Evolutionary conservation across 2,113 vertebrate genomes (phyloP).

Genomic region (Syngnathus floridae): DNA sequence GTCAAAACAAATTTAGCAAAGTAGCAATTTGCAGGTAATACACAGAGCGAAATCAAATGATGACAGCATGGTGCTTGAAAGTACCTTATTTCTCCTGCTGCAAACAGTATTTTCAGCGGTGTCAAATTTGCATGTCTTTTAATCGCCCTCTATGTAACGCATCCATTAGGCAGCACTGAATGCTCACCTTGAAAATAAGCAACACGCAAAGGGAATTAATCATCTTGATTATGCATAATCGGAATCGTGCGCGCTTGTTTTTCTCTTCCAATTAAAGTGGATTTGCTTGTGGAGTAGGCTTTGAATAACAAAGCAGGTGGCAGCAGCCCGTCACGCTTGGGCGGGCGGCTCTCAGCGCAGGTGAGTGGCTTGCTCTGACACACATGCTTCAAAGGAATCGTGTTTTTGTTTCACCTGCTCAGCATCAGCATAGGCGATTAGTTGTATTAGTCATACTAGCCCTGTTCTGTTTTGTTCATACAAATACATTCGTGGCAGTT

Average conservation of each 20-base stretch:
- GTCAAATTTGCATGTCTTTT: conserved; percentile 52
- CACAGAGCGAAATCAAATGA: not conserved
- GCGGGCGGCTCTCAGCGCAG: not conserved
- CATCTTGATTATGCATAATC: conserved; percentile 64
- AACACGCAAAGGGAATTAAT: conserved; percentile 61
- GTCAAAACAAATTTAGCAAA: conserved; percentile 7
- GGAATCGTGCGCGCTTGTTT: conserved; percentile 50
- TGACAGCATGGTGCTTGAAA: not conserved
- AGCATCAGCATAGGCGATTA: not conserved
- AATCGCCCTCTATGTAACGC: conserved; percentile 43
- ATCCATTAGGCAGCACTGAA: conserved; percentile 58
- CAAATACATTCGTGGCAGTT: not conserved
- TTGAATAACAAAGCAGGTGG: conserved; percentile 54
- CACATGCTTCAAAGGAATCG: not conserved
- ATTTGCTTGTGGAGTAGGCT: conserved; percentile 38
- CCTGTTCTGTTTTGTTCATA: not conserved
- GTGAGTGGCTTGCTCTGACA: not conserved
- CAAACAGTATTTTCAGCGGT: conserved; percentile 24
- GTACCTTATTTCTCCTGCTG: not conserved
- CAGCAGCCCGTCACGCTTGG: not conserved
- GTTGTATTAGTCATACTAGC: not conserved
- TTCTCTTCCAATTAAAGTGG: conserved; percentile 56
- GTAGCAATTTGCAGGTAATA: not conserved
- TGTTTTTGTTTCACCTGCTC: not conserved
- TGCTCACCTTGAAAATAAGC: conserved; percentile 51